Evolutionary conservation across 2,888 invertebrate species (phyloP).

Genomic region (Agriopis aurantiaria): DNA sequence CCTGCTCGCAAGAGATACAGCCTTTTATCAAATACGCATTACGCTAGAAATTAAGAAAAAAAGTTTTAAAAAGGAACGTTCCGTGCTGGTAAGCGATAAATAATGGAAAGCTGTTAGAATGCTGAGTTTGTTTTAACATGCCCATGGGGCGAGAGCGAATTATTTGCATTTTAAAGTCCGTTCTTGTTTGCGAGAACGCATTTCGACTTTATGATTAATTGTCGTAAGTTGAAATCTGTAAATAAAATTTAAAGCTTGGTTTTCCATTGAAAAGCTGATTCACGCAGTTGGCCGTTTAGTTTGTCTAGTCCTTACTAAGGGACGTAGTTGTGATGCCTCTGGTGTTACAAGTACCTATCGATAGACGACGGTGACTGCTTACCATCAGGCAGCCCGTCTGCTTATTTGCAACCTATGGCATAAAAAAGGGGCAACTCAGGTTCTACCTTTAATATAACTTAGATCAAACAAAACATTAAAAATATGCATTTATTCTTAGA

Average conservation of each 20-base stretch:
- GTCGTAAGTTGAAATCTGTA: slow-evolving; percentile 40
- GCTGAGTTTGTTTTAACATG: slow-evolving; percentile 81
- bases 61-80: slow-evolving; percentile 62
- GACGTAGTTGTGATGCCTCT: too few species aligned
- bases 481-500: too few species aligned
- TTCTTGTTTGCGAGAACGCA: slow-evolving; percentile 74
- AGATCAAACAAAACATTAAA: too few species aligned
- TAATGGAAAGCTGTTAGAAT: slow-evolving; percentile 82
- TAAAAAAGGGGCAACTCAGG: background rate
- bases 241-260: slow-evolving; percentile 40
- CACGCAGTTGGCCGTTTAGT: background rate
- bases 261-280: slow-evolving; percentile 36
- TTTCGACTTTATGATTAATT: slow-evolving; percentile 66
- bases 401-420: too few species aligned
- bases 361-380: too few species aligned
- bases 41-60: slow-evolving; percentile 83
- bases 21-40: slow-evolving; percentile 86
- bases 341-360: too few species aligned
- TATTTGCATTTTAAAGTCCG: slow-evolving; percentile 81
- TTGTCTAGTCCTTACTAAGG: background rate
- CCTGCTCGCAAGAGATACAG: slow-evolving; percentile 83
- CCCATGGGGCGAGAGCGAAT: slow-evolving; percentile 78
- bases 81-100: slow-evolving; percentile 80
- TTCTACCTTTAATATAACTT: too few species aligned
- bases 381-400: too few species aligned